phyloP scores from a whole-genome alignment of 2,113 vertebrate genomes.

The Dicrurus megarhynchus region DNA sequence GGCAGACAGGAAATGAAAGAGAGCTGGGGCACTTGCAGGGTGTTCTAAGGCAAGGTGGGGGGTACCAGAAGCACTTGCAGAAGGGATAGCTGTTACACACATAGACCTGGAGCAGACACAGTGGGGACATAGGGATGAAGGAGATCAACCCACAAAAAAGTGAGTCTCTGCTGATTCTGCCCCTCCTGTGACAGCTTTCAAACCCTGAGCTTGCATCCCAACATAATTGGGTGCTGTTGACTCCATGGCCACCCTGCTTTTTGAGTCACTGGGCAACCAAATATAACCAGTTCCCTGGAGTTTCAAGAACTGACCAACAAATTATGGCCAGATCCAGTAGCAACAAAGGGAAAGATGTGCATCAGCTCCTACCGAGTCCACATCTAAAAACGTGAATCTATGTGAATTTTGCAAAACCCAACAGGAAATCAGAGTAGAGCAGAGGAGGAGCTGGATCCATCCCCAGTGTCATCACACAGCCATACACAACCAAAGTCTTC shows the following conservation, averaged over 20 bases:
- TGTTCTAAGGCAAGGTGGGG: fast-evolving
- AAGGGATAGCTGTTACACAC: not conserved
- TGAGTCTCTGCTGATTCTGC: not conserved
- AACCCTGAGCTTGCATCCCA: not conserved
- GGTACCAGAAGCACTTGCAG: not conserved
- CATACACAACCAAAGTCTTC: not conserved
- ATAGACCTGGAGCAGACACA: not conserved
- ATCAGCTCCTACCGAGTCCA: not conserved
- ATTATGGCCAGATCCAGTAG: not conserved
- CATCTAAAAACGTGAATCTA: fast-evolving
- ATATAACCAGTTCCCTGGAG: not conserved
- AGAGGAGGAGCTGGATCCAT: not conserved
- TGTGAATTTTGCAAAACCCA: not conserved
- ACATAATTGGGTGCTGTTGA: not conserved
- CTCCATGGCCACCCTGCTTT: not conserved
- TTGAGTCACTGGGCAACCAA: not conserved
- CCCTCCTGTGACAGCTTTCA: not conserved
- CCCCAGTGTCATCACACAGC: not conserved
- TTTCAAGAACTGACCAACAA: not conserved
- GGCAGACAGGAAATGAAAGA: not conserved
- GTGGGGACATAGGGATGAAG: not conserved
- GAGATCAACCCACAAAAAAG: not conserved
- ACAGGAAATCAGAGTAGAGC: not conserved
- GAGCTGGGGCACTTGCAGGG: not conserved
- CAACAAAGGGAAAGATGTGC: not conserved